Evolutionary conservation across 1,140 invertebrate species (phyloP).

Genomic region (Drosophila repleta): DNA sequence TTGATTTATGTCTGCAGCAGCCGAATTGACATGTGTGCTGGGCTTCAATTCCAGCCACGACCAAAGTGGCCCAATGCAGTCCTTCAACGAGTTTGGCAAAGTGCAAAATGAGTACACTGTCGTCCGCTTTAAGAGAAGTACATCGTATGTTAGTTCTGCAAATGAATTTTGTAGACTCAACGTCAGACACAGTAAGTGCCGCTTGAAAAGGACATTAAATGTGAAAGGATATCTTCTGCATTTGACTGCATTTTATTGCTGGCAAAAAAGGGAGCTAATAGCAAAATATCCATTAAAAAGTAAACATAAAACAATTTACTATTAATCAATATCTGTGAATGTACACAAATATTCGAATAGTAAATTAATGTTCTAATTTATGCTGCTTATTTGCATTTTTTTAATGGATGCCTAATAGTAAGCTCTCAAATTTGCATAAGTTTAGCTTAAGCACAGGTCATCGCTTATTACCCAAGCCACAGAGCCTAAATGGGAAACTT

Average conservation of each 20-base stretch:
- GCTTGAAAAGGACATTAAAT: not conserved
- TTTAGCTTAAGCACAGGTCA: not conserved
- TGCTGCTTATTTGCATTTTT: too few species aligned
- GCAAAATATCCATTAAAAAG: too few species aligned
- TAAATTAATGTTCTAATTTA: too few species aligned
- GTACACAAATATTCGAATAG: too few species aligned
- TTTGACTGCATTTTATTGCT: not conserved
- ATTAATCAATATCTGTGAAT: too few species aligned
- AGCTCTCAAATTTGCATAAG: not conserved
- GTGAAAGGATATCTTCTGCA: not conserved
- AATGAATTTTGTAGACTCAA: slow-evolving; percentile 18
- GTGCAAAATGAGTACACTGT: slow-evolving; percentile 1
- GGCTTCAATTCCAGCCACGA: slow-evolving; percentile 20
- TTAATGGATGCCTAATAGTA: too few species aligned
- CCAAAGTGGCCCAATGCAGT: slow-evolving; percentile 53
- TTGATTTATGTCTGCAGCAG: slow-evolving; percentile 75
- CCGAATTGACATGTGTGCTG: slow-evolving; percentile 48
- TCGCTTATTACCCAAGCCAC: not conserved
- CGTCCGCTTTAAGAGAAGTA: slow-evolving; percentile 11
- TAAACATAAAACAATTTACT: too few species aligned
- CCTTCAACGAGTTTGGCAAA: slow-evolving; percentile 5
- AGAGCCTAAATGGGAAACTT: slow-evolving; percentile 6
- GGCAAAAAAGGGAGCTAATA: too few species aligned
- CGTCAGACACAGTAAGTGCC: not conserved
- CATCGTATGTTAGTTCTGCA: slow-evolving; percentile 14